A percentile compares a stretch with the other conserved stretches of the same genome.
Evolutionary conservation across 2,113 vertebrate genomes (phyloP).

Genomic region (Aspidoscelis tigris): DNA sequence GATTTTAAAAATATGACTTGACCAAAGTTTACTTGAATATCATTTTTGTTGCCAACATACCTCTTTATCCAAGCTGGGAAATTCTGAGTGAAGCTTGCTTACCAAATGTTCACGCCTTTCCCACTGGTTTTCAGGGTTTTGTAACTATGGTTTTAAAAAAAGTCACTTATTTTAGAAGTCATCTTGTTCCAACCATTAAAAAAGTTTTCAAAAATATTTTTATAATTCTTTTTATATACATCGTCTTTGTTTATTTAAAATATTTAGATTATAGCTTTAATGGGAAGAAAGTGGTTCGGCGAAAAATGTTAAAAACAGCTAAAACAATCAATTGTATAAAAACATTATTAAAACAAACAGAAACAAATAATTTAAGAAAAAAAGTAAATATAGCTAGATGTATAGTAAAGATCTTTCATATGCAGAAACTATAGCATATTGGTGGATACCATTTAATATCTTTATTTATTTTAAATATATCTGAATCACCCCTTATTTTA

Average conservation of each 20-base stretch:
- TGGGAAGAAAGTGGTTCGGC: too few species aligned
- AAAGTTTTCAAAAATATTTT: too few species aligned
- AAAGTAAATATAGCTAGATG: neutral
- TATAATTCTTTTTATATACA: too few species aligned
- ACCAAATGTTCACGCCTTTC: slow-evolving; percentile 87
- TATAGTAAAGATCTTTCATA: neutral
- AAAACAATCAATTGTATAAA: too few species aligned
- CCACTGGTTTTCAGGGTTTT: slow-evolving; percentile 77
- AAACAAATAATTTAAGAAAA: too few species aligned
- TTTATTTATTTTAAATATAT: too few species aligned
- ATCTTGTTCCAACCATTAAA: slow-evolving; percentile 12
- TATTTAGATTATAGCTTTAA: too few species aligned
- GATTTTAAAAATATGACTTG: neutral
- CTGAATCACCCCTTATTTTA: too few species aligned
- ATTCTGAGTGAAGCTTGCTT: slow-evolving; percentile 85
- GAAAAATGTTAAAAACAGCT: neutral
- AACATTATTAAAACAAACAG: too few species aligned
- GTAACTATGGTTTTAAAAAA: slow-evolving; percentile 55
- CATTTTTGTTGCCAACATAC: slow-evolving; percentile 66
- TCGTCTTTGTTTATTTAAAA: too few species aligned
- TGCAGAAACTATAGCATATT: neutral
- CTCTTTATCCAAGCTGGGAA: slow-evolving; percentile 89
- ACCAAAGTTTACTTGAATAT: neutral
- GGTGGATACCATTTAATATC: too few species aligned
- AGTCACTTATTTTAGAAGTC: slow-evolving; percentile 22